A percentile compares a stretch with the other conserved stretches of the same genome.
Conservation (phyloP, 2,113 vertebrate genomes). For the Columba janthina region DNA sequence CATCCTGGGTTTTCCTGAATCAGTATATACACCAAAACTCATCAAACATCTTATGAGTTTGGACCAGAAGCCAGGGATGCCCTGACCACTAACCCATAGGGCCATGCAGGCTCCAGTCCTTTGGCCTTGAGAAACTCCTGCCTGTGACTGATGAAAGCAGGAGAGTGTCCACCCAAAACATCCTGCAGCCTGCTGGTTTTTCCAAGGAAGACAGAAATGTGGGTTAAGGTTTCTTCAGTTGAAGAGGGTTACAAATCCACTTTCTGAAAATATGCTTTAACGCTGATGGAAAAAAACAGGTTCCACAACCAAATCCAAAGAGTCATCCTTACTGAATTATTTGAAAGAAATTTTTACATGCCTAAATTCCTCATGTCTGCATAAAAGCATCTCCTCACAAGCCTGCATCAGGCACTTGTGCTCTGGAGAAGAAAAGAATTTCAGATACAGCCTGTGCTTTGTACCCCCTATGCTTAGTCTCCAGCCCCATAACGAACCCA, state of each 20-base stretch:
- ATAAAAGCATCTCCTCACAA: background rate
- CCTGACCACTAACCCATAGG: background rate
- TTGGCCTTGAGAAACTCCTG: background rate
- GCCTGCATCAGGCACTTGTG: background rate
- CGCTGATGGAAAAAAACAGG: background rate
- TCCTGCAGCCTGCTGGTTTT: background rate
- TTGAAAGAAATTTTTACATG: background rate
- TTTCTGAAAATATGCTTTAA: background rate
- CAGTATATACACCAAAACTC: background rate
- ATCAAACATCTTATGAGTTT: background rate
- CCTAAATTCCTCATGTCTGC: background rate
- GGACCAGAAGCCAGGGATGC: background rate
- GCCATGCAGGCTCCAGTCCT: background rate
- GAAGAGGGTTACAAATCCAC: background rate
- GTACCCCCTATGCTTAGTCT: background rate
- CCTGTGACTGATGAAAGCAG: background rate
- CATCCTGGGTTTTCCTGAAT: background rate
- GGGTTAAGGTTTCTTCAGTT: background rate
- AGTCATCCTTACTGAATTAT: background rate
- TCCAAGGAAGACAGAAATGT: background rate
- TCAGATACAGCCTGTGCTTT: background rate
- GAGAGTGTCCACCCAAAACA: background rate
- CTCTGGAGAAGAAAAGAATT: background rate
- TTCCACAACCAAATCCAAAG: rapidly evolving
- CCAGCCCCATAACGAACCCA: background rate